Conservation (phyloP, 2,888 invertebrate species). For the Poecilus cupreus region DNA sequence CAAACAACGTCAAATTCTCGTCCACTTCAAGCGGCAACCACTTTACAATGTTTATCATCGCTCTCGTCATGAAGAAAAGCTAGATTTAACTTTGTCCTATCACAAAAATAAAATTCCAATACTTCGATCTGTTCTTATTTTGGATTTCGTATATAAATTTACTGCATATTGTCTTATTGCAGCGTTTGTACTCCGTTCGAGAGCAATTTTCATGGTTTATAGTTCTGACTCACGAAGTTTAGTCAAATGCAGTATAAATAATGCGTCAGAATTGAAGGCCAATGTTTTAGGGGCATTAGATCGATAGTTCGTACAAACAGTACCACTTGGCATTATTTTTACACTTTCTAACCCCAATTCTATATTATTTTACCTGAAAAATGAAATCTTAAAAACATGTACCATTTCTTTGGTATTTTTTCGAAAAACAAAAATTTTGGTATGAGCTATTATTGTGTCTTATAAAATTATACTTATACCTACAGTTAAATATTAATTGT, state of each 20-base stretch:
- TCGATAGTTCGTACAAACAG: constrained; percentile 60
- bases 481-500: too few species aligned
- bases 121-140: constrained; percentile 29
- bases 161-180: constrained; percentile 18
- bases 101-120: constrained; percentile 52
- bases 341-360: too few species aligned
- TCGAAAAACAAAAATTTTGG: too few species aligned
- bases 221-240: constrained; percentile 43
- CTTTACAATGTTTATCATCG: constrained; percentile 71
- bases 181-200: not conserved
- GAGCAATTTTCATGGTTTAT: constrained; percentile 46
- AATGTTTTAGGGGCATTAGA: constrained; percentile 46
- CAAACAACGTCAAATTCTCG: constrained; percentile 74
- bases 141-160: not conserved
- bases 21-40: constrained; percentile 77
- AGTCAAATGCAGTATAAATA: constrained; percentile 54
- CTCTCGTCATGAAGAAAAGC: constrained; percentile 68
- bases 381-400: too few species aligned
- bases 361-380: too few species aligned
- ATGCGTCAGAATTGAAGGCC: constrained; percentile 56
- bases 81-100: constrained; percentile 6
- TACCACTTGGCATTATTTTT: constrained; percentile 40
- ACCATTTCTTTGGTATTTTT: too few species aligned
- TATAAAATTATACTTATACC: too few species aligned
- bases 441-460: too few species aligned